A percentile compares a stretch with the other conserved stretches of the same genome.
These are phyloP conservation scores for Odontothrips loti DNA, from an alignment of 2,888 invertebrate genomes.

Conservation along the genomic window DNA sequence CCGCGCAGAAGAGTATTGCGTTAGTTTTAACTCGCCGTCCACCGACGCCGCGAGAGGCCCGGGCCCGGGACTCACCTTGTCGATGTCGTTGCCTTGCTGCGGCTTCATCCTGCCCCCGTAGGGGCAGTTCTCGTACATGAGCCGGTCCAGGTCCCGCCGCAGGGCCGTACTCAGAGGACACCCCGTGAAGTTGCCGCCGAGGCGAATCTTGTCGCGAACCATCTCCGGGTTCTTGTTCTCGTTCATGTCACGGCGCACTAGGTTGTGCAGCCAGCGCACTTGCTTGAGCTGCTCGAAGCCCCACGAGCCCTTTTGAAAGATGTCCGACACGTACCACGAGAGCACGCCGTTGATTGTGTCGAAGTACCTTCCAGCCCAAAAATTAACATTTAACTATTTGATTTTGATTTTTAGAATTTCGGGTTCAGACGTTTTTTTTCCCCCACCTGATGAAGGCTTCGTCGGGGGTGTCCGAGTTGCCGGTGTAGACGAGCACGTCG, in stretches of 20 bases:
- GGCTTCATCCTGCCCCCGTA: neutral
- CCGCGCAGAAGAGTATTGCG: constrained; percentile 24
- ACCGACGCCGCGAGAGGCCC: constrained; percentile 13
- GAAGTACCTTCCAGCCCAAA: neutral
- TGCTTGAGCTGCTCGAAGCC: constrained; percentile 48
- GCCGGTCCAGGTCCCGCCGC: neutral
- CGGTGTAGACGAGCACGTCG: constrained; percentile 49
- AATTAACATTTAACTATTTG: neutral
- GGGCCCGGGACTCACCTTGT: neutral
- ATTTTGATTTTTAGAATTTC: too few species aligned
- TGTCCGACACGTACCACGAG: constrained; percentile 52
- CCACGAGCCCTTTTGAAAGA: constrained; percentile 48
- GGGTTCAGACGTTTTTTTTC: constrained; percentile 37
- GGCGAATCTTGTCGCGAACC: constrained; percentile 25
- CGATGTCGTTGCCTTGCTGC: neutral
- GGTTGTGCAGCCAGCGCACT: constrained; percentile 48
- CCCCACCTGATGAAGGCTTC: constrained; percentile 48
- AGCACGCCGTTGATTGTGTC: neutral
- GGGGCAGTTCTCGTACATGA: neutral
- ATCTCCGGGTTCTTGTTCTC: constrained; percentile 32
- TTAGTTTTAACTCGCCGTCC: neutral
- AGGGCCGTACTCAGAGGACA: neutral
- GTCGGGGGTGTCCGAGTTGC: constrained; percentile 49
- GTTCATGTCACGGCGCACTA: constrained; percentile 41
- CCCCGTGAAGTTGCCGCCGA: constrained; percentile 9